Percentiles rank a stretch among this genome's conserved stretches.
phyloP scores from a whole-genome alignment of 2,888 invertebrate species.

The Dynastes tityus region DNA sequence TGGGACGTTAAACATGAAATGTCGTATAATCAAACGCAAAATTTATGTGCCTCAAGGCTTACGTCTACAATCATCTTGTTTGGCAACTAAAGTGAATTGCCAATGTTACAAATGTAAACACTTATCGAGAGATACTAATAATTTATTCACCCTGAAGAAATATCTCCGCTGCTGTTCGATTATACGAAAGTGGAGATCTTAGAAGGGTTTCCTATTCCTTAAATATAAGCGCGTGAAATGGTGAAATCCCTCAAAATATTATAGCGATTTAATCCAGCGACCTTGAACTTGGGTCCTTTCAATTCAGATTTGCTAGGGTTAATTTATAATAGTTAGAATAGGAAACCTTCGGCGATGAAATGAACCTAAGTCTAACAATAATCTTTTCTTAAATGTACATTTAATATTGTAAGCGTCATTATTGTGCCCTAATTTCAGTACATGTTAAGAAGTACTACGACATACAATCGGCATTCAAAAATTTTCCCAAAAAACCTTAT shows the following conservation, averaged over 20 bases:
- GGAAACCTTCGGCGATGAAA: background rate
- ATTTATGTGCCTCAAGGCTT: background rate
- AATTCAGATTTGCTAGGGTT: too few species aligned
- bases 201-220: slow-evolving; percentile 4
- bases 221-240: background rate
- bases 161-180: background rate
- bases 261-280: too few species aligned
- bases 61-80: background rate
- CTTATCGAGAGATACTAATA: background rate
- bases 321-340: background rate
- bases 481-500: background rate
- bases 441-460: slow-evolving; percentile 56
- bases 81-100: background rate
- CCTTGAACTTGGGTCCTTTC: too few species aligned
- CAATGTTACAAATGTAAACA: slow-evolving; percentile 9
- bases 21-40: background rate
- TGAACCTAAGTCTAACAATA: background rate
- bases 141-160: slow-evolving; percentile 16
- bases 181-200: background rate
- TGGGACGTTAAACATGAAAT: background rate
- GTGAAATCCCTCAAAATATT: background rate
- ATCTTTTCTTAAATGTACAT: slow-evolving; percentile 7
- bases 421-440: slow-evolving; percentile 66
- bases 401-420: slow-evolving; percentile 63
- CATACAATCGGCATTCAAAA: background rate